These are phyloP conservation scores for Rhynchophorus ferrugineus DNA, from an alignment of 1,140 invertebrate species.

Conservation along the genomic window DNA sequence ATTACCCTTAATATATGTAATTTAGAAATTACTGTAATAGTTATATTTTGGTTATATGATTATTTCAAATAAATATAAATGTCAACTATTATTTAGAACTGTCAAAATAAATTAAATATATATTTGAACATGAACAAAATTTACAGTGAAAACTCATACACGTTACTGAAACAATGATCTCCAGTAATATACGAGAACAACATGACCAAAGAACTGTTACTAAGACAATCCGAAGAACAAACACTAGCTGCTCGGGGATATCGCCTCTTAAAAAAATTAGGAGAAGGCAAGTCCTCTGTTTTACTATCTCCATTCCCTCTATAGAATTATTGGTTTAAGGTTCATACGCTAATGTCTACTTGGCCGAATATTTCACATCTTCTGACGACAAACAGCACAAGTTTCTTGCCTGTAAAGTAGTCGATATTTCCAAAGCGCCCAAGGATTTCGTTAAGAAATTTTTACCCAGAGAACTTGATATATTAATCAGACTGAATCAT, in stretches of 20 bases:
- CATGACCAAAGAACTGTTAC: constrained; percentile 16
- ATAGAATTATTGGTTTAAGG: constrained; percentile 1
- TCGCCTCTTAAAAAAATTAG: constrained; percentile 52
- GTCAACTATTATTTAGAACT: too few species aligned
- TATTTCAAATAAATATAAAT: too few species aligned
- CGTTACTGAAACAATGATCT: too few species aligned
- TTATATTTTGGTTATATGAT: too few species aligned
- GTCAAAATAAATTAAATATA: too few species aligned
- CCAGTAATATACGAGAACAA: too few species aligned
- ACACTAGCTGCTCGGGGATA: constrained; percentile 50
- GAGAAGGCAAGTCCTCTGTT: constrained; percentile 44
- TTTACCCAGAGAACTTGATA: constrained; percentile 64
- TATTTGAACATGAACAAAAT: too few species aligned
- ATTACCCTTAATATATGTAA: too few species aligned
- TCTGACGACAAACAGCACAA: constrained; percentile 32
- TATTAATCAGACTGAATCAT: constrained; percentile 61
- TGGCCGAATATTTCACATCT: constrained; percentile 47
- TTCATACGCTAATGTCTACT: constrained; percentile 58
- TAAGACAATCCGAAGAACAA: constrained; percentile 47
- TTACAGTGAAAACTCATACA: too few species aligned
- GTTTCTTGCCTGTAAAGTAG: constrained; percentile 63
- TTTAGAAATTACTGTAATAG: too few species aligned
- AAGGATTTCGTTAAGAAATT: constrained; percentile 68
- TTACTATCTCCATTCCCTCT: not conserved
- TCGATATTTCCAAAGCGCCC: constrained; percentile 59